A percentile compares a stretch with the other conserved stretches of the same genome.
Evolutionary conservation across 37 sponge, comb jelly and placozoan species (phyloP).

Genomic region (Hormiphora californensis): DNA sequence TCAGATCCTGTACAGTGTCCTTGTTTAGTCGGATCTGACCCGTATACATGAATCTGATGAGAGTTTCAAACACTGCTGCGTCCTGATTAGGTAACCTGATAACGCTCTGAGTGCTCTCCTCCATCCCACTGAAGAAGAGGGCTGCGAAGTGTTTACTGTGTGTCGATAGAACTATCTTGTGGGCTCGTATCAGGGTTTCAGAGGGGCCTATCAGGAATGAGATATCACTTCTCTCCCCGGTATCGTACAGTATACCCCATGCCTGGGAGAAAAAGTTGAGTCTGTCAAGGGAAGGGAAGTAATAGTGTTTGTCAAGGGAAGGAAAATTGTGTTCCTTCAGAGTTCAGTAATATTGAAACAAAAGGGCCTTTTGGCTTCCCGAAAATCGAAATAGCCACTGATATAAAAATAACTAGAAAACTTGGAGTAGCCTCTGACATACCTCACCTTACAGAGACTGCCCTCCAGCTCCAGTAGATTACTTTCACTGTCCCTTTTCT

Average conservation of each 20-base stretch:
- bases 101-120: conserved; percentile 23
- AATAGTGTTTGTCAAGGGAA: no score
- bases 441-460: conserved; percentile 53
- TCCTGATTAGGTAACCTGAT: conserved; percentile 34
- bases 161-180: conserved; percentile 27
- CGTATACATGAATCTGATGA: conserved; percentile 49
- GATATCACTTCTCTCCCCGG: conserved; percentile 8
- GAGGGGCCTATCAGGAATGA: background rate
- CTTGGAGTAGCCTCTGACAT: background rate
- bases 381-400: no score
- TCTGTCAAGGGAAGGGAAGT: no score
- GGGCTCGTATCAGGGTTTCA: background rate
- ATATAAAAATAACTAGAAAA: no score
- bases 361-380: no score
- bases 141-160: conserved; percentile 19
- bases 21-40: conserved; percentile 25
- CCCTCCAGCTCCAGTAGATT: conserved; percentile 13
- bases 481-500: background rate
- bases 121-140: conserved; percentile 34
- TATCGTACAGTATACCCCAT: conserved; percentile 31
- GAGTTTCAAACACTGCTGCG: background rate
- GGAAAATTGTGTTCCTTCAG: no score
- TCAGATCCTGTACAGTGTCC: background rate
- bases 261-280: no score
- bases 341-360: no score